Percentiles rank a stretch among this genome's conserved stretches.
phyloP scores from a whole-genome alignment of 1,140 invertebrate genomes.

The Dreissena rostriformis region DNA sequence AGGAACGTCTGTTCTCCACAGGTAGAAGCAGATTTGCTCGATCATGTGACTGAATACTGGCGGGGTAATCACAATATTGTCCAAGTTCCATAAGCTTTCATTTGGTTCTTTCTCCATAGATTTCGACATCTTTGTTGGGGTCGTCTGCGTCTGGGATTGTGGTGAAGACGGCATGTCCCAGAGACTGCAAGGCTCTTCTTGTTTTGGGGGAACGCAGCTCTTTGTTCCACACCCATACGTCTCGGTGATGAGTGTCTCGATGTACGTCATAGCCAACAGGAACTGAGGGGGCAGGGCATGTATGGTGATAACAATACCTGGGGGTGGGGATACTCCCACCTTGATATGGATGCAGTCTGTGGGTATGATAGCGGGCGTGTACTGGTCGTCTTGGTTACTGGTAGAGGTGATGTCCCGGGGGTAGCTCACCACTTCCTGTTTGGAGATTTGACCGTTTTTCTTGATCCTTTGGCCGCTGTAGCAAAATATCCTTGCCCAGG shows the following conservation, averaged over 20 bases:
- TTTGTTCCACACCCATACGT: constrained; percentile 73
- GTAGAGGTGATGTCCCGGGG: constrained; percentile 74
- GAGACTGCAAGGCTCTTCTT: constrained; percentile 35
- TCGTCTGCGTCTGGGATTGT: not conserved
- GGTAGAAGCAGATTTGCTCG: constrained; percentile 75
- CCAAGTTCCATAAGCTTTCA: constrained; percentile 73
- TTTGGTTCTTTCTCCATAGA: constrained; percentile 56
- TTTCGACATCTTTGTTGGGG: not conserved
- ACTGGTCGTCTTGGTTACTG: constrained; percentile 77
- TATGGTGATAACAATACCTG: constrained; percentile 75
- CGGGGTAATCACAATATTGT: constrained; percentile 75
- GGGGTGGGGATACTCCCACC: constrained; percentile 77
- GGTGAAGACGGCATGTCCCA: constrained; percentile 23
- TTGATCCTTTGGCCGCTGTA: constrained; percentile 79
- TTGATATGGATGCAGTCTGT: constrained; percentile 75
- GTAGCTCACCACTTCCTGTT: constrained; percentile 79
- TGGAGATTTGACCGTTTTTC: constrained; percentile 75
- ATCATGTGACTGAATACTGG: constrained; percentile 75
- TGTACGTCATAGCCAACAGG: constrained; percentile 78
- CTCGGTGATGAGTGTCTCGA: constrained; percentile 78
- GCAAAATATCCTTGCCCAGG: constrained; percentile 78
- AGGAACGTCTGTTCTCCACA: constrained; percentile 78
- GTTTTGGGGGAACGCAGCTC: constrained; percentile 61
- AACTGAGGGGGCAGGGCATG: constrained; percentile 79
- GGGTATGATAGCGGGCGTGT: constrained; percentile 77